Evolutionary conservation across 2,888 invertebrate genomes (phyloP), one percentile per base, ranked within the genome.

Genomic region (Tridacna gigas): DNA sequence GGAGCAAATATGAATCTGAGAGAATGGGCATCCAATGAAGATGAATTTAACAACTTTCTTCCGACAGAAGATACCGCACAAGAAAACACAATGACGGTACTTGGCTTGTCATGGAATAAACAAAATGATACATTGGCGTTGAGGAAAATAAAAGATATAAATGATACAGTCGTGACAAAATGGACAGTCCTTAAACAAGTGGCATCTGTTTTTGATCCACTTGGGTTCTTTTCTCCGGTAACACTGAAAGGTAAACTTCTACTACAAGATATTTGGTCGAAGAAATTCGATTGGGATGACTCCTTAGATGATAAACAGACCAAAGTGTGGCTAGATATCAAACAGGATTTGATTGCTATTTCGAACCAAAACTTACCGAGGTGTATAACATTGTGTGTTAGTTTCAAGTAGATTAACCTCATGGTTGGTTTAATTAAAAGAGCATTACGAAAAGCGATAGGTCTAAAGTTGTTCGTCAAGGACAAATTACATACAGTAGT

Each of bases 1-100:
- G 74, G 75, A 15, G 80, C 80, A 26, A 25, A 66, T 13, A 74
- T 80, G 80, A 80, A 75, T 37, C n/a, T 74, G 15, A 71, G 80
- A n/a, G 80, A 75, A 25, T 80, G 67, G 75, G 15, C 60, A 51
- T 26, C 84, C 56, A 84, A 81, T 48, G 45, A 45, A 28, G 12
- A 48, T 4, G 65, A 37, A 51, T 15, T 83, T 15, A 63, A 60
- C 20, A 25, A 13, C 11, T n/a, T 37, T 12, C 66, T 71, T 22
- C 37, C 37, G 12, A 15, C 20, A 18, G 60, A 51, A 22, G 83
- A 79, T 15, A 69, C 22, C 18, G n/a, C 37, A 4, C 18, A 20
- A 11, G 20, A 9, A 56, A 63, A 67, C 13, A 65, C 18, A n/a
- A 63, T 69, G 11, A 65, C 60, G 22, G 71, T 79, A 5, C 75